Evolutionary conservation across 2,113 vertebrate genomes (phyloP).

Genomic region (Hippocampus comes): DNA sequence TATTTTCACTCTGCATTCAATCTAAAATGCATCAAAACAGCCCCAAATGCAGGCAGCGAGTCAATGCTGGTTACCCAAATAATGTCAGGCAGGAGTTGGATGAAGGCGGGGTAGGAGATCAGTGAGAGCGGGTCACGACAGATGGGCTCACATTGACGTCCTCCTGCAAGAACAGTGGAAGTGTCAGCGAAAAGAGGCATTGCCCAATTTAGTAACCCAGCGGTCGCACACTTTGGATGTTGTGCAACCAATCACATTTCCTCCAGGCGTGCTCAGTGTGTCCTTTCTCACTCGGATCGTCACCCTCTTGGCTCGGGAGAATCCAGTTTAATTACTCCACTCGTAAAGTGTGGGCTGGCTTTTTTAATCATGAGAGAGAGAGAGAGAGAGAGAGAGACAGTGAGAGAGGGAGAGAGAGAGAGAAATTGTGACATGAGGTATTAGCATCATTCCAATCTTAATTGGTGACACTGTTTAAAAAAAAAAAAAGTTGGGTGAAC

Average conservation of each 20-base stretch:
- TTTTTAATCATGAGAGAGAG: conserved; percentile 20
- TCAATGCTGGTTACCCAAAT: conserved; percentile 45
- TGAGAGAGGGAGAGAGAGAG: background rate
- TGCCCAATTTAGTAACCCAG: too few relatives aligned
- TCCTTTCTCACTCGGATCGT: conserved; percentile 33
- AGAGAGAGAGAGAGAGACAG: conserved; percentile 21
- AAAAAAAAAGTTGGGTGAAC: background rate
- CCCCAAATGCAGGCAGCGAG: too few relatives aligned
- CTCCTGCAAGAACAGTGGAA: conserved; percentile 29
- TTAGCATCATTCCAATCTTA: conserved; percentile 11
- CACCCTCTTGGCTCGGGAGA: conserved; percentile 36
- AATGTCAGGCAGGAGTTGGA: conserved; percentile 42
- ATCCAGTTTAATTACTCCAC: conserved; percentile 65
- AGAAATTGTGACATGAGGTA: background rate
- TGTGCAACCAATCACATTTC: background rate
- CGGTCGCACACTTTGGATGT: too few relatives aligned
- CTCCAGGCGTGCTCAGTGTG: conserved; percentile 5
- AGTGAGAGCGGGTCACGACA: conserved; percentile 12
- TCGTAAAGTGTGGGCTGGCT: conserved; percentile 31
- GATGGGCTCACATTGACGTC: conserved; percentile 56
- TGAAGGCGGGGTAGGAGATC: conserved; percentile 17
- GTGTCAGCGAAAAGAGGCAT: too few relatives aligned
- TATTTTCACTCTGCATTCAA: background rate
- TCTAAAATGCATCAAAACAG: background rate
- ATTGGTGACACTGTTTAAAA: background rate